Base-by-base conservation (phyloP, 2,113 vertebrate species). In the Neotragus moschatus region DNA sequence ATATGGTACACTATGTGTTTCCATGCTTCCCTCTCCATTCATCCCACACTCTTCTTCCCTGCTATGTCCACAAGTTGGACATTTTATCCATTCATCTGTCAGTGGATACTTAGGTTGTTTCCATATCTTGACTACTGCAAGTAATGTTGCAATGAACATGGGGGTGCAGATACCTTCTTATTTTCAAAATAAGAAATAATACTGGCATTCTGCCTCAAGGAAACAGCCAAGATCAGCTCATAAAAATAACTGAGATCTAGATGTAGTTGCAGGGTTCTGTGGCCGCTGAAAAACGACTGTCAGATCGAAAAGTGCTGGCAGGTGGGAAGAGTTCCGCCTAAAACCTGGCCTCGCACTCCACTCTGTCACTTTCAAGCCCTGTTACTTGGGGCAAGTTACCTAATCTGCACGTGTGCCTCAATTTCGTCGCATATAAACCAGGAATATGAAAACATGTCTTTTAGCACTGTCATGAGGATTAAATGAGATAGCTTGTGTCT, bases 401-500 rank as follows among this genome's bases (percentile, higher is more conserved):
- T 56, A 36, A 94, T 84, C 58, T 11, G 0, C 58, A 75, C 3
- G 1, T 80, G 63, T 43, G 61, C 84, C 86, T 97, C 75, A 21
- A 75, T 92, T 84, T 80, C 49, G 36, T 92, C 30, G 2, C 6
- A 19, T 23, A 30, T 15, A 75, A 84, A 86, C 66, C 12, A 47
- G 36, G 30, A 77, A 23, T 58, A 88, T 33, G 82, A 81, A 97
- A 90, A 61, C 43, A 56, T 49, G 23, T 39, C 95, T 90, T 82
- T 2, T 1, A 85, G 88, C 66, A 60, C 51, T 36, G 26, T 88
- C 28, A 5, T 1, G 12, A 82, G 92, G 92, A 84, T 96, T 92
- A 88, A 45, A 79, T 73, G 92, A 84, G 63, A 87, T 87, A 63
- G 63, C 87, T 39, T 28, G 28, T 82, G 70, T 88, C 85, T 97